Evolutionary conservation across 2,113 vertebrate genomes (phyloP).

Genomic region (Phaetusa simplex): DNA sequence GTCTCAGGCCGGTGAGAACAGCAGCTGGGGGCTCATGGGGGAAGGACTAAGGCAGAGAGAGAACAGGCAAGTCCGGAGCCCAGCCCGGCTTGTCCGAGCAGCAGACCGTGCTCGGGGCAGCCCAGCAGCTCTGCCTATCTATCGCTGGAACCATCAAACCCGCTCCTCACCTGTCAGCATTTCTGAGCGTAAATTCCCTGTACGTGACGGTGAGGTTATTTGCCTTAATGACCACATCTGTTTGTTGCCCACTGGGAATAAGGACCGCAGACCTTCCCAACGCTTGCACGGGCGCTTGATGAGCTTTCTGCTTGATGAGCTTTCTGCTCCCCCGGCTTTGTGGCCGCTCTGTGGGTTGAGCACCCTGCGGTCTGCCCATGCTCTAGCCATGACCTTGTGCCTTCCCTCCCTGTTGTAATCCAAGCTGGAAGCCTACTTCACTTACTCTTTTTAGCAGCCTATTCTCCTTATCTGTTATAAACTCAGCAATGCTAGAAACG

Average conservation of each 20-base stretch:
- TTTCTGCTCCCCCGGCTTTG: background rate
- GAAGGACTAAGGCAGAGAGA: background rate
- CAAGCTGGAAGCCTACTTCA: background rate
- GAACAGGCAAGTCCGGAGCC: background rate
- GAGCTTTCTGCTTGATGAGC: background rate
- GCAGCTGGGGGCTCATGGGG: background rate
- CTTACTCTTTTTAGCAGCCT: conserved; percentile 19
- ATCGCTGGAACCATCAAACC: background rate
- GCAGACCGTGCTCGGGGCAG: background rate
- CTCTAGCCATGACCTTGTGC: background rate
- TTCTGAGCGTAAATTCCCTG: background rate
- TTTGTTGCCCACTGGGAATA: background rate
- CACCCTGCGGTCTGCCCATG: background rate
- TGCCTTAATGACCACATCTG: background rate
- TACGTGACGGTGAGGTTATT: background rate
- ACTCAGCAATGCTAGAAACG: background rate
- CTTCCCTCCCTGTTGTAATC: background rate
- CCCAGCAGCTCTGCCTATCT: background rate
- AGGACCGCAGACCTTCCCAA: background rate
- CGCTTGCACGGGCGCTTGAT: fast-evolving
- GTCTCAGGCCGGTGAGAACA: background rate
- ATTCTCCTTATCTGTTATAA: conserved; percentile 33
- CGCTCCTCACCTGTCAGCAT: background rate
- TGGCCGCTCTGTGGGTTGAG: background rate
- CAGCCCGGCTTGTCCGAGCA: background rate